These are phyloP conservation scores for Henricia sp. DNA, from an alignment of 53 echinoderm and acorn worm species.

Conservation along the genomic window DNA sequence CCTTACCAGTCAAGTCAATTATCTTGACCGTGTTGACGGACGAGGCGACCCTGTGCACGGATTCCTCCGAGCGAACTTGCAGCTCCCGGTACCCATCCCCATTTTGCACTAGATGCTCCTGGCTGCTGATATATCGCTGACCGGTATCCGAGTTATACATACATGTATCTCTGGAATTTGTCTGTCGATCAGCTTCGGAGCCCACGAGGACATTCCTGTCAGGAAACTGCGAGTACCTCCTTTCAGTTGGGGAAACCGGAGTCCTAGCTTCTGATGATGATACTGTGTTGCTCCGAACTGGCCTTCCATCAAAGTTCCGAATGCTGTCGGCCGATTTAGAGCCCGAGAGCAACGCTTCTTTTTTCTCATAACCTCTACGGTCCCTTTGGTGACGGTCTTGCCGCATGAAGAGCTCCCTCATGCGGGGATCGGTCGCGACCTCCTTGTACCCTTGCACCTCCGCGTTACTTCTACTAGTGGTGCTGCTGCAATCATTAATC, in stretches of 20 bases:
- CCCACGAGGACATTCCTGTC: constrained; percentile 3
- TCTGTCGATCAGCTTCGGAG: background rate
- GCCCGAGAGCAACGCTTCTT: constrained; percentile 31
- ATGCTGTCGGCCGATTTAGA: constrained; percentile 54
- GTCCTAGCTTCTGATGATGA: constrained; percentile 42
- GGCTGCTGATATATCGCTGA: constrained; percentile 36
- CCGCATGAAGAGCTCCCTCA: constrained; percentile 55
- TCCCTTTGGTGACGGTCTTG: constrained; percentile 43
- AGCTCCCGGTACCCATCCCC: background rate
- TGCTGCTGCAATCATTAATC: background rate
- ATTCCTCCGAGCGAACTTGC: background rate
- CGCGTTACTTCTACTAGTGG: constrained; percentile 4
- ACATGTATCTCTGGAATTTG: background rate
- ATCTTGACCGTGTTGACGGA: constrained; percentile 35
- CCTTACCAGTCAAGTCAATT: constrained; percentile 38
- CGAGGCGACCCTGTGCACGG: background rate
- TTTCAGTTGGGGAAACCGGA: constrained; percentile 51
- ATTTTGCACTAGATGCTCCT: constrained; percentile 21
- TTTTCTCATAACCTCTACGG: constrained; percentile 51
- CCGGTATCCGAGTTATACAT: constrained; percentile 23
- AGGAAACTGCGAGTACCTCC: constrained; percentile 51
- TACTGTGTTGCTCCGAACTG: constrained; percentile 52
- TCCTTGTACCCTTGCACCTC: constrained; percentile 54
- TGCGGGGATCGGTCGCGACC: constrained; percentile 30
- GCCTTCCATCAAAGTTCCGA: constrained; percentile 53